phyloP scores from a whole-genome alignment of 1,140 invertebrate genomes.

The Caenorhabditis latens region DNA sequence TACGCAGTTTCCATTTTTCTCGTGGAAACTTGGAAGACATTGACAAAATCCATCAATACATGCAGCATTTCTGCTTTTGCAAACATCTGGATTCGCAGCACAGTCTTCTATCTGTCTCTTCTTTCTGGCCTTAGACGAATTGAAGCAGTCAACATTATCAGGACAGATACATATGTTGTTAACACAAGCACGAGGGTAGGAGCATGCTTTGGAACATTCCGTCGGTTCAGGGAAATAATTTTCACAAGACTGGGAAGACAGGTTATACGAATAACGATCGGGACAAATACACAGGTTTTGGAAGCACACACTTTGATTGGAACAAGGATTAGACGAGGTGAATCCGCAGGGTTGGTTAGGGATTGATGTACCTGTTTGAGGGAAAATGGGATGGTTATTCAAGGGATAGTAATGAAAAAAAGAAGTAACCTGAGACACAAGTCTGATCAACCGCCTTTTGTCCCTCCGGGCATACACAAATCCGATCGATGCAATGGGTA shows the following conservation, averaged over 20 bases:
- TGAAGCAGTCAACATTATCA: constrained; percentile 20
- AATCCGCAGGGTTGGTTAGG: constrained; percentile 48
- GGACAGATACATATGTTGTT: constrained; percentile 19
- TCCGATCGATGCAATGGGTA: constrained; percentile 71
- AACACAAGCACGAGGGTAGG: constrained; percentile 40
- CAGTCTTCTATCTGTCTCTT: constrained; percentile 10
- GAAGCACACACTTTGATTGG: constrained; percentile 50
- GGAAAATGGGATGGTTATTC: not conserved
- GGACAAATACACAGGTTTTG: constrained; percentile 54
- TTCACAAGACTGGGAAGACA: constrained; percentile 32
- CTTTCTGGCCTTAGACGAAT: too few species aligned
- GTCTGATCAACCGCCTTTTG: constrained; percentile 74
- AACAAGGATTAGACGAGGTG: constrained; percentile 30
- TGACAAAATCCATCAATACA: constrained; percentile 58
- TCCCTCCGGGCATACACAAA: constrained; percentile 75
- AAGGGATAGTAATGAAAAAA: not conserved
- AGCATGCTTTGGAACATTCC: constrained; percentile 35
- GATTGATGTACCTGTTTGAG: constrained; percentile 33
- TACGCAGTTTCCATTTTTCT: constrained; percentile 13
- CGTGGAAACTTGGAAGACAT: constrained; percentile 37
- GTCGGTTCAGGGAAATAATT: not conserved
- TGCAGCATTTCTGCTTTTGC: constrained; percentile 36
- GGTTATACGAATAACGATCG: constrained; percentile 29
- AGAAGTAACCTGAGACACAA: constrained; percentile 73
- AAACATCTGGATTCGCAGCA: not conserved